These are phyloP conservation scores for Oreochromis grahami DNA, from an alignment of 2,797 vertebrate genomes.

Conservation along the genomic window DNA sequence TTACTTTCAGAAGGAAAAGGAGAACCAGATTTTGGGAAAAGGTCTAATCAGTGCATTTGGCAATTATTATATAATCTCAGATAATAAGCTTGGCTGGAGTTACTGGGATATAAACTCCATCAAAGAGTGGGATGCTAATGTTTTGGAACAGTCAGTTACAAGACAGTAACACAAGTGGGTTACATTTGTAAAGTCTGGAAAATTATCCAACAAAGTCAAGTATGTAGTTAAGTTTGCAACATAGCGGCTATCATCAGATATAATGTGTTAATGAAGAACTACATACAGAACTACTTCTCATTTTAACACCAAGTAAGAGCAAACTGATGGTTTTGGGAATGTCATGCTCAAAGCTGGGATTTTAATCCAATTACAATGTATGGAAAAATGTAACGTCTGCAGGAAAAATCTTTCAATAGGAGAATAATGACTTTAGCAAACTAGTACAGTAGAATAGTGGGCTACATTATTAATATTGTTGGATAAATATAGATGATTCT, in stretches of 20 bases:
- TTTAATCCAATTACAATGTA: background rate
- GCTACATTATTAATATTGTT: background rate
- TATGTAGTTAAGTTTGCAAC: background rate
- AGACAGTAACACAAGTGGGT: background rate
- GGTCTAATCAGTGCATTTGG: background rate
- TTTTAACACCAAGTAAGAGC: background rate
- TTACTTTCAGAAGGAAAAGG: background rate
- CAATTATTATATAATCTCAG: background rate
- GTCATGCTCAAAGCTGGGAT: background rate
- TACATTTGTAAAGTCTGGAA: background rate
- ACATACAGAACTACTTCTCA: background rate
- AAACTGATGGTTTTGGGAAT: no score
- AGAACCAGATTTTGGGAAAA: background rate
- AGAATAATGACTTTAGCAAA: rapidly evolving
- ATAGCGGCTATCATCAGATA: background rate
- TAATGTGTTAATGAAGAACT: background rate
- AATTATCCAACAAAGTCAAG: background rate
- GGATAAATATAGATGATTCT: background rate
- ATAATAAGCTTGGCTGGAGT: background rate
- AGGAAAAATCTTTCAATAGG: background rate
- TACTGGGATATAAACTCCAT: background rate
- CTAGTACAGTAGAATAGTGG: background rate
- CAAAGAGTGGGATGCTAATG: background rate
- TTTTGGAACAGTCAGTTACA: background rate
- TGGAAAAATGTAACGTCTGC: rapidly evolving